phyloP scores from a whole-genome alignment of 30 jellyfish, hydroid and myxozoan genomes.

The Mastigias papua region DNA sequence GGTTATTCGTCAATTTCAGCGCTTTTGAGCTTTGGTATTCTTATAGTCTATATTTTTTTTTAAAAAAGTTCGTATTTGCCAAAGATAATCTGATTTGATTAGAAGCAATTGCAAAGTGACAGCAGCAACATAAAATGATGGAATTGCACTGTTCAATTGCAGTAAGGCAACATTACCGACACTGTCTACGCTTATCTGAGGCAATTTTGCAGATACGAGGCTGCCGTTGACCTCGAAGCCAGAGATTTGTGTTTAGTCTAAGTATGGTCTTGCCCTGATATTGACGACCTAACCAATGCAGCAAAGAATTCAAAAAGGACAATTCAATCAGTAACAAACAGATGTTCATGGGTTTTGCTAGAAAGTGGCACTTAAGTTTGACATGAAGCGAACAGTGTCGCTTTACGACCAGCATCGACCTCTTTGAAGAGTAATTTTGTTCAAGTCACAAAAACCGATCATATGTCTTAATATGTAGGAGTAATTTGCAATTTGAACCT shows the following conservation, averaged over 20 bases:
- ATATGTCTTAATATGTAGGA: background rate
- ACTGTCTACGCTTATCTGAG: background rate
- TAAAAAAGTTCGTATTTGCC: too few relatives aligned
- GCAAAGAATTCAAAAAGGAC: background rate
- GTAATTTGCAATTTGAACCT: background rate
- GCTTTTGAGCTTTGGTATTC: too few relatives aligned
- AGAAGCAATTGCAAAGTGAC: too few relatives aligned
- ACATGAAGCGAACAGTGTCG: background rate
- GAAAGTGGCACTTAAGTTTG: conserved; percentile 13
- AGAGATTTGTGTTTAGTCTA: background rate
- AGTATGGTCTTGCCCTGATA: background rate
- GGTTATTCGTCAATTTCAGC: too few relatives aligned
- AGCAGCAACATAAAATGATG: background rate
- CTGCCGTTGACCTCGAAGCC: background rate
- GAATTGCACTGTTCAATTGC: background rate
- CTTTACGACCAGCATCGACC: background rate
- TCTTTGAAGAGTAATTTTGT: background rate
- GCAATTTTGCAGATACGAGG: background rate
- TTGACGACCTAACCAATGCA: background rate
- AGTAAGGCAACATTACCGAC: background rate
- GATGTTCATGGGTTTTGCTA: background rate
- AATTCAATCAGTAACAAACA: background rate
- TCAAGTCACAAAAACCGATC: background rate
- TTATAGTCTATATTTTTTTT: too few relatives aligned
- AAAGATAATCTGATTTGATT: too few relatives aligned